Evolutionary conservation across 2,888 invertebrate genomes (phyloP), one percentile per base, ranked within the genome.

Genomic region (Arenicola marina): DNA sequence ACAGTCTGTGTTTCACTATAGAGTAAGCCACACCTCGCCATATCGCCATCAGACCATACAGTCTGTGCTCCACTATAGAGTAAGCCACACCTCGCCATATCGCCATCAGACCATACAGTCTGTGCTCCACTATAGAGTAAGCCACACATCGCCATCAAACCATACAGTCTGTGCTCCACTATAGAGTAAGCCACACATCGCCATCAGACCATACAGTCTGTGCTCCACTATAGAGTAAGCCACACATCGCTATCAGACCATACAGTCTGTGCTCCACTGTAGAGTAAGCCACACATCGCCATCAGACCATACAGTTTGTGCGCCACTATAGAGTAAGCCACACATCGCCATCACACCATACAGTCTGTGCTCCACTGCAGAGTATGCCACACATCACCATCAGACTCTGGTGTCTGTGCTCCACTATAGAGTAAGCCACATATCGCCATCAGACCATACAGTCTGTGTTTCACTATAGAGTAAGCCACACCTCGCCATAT

Each of bases 121-220:
- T 68, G 33, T 32, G 65, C 53, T 61, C 60, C 34, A 56, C 63
- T 7, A 59, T 68, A 11, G 65, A 63, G 68, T 68, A 61, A 51
- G 63, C n/a, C 38, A 4, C 59, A 55, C 59, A 33, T 62, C 11
- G 61, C 59, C 45, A 38, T 65, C n/a, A 21, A 60, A 32, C 68
- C 68, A 2, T 61, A 66, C 29, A 56, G 61, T 15, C 58, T 68
- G 33, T 32, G 65, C 53, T 61, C 60, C 34, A 56, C 63, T 7
- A 59, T 68, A 11, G 65, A 63, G 68, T 68, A 61, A 51, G 63
- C n/a, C 38, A 4, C 59, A 55, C 59, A 33, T 62, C 11, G 61
- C 59, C 45, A 38, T 65, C n/a, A 21, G 62, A 32, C 68, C 68
- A 2, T 61, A 66, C 29, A 56, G 61, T 15, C 58, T 68, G 33